phyloP scores from a whole-genome alignment of 2,888 invertebrate genomes.

The Noctua comes region DNA sequence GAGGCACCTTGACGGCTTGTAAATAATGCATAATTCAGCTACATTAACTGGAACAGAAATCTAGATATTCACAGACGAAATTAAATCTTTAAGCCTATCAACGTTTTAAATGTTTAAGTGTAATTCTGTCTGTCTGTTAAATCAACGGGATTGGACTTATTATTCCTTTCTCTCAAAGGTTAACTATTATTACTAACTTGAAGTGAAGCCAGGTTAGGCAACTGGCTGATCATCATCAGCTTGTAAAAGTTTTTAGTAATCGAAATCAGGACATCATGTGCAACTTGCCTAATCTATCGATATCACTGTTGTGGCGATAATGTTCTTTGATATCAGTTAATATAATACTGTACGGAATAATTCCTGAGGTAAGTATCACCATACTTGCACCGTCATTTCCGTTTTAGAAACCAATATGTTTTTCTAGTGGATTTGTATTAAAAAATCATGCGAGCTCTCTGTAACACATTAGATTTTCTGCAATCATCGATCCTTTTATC shows the following conservation, averaged over 20 bases:
- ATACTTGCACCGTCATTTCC: conserved; percentile 43
- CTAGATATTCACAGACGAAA: conserved; percentile 35
- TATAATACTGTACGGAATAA: conserved; percentile 54
- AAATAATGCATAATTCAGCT: conserved; percentile 56
- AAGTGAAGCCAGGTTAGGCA: neutral
- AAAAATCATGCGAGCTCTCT: neutral
- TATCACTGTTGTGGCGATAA: conserved; percentile 53
- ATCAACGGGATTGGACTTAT: neutral
- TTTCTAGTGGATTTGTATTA: neutral
- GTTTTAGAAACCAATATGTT: conserved; percentile 29
- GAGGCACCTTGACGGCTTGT: conserved; percentile 49
- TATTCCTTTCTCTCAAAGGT: neutral
- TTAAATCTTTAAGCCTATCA: conserved; percentile 29
- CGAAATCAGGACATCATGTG: conserved; percentile 13
- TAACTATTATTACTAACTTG: neutral
- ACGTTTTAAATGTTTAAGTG: conserved; percentile 27
- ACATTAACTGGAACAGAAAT: conserved; percentile 46
- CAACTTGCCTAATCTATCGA: conserved; percentile 41
- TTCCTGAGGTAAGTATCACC: conserved; percentile 27
- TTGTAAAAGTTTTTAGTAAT: neutral
- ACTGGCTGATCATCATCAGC: neutral
- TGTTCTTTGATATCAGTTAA: conserved; percentile 55
- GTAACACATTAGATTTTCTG: neutral
- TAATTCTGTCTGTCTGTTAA: conserved; percentile 7
- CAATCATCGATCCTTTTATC: neutral